These are phyloP conservation scores for Heterotis niloticus DNA, from an alignment of 2,113 vertebrate species.

Conservation along the genomic window DNA sequence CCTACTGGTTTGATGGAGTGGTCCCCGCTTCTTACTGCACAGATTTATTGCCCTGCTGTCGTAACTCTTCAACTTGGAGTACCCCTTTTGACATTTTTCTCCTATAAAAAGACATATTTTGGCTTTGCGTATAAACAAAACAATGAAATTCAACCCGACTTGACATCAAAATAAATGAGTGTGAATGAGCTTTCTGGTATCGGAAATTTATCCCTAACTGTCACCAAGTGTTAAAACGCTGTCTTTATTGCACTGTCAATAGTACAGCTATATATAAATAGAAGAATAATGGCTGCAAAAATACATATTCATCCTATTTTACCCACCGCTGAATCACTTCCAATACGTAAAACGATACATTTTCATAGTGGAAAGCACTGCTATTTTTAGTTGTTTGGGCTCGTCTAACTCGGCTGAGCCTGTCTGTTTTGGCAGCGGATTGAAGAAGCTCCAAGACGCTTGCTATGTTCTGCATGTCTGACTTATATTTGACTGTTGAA, in stretches of 20 bases:
- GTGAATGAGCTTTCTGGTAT: not conserved
- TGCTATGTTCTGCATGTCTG: slow-evolving; percentile 12
- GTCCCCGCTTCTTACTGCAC: not conserved
- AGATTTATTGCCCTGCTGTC: not conserved
- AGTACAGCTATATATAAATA: not conserved
- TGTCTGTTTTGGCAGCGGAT: not conserved
- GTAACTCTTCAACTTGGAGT: no score
- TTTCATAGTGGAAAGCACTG: slow-evolving; percentile 5
- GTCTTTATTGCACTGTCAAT: not conserved
- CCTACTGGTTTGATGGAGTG: not conserved
- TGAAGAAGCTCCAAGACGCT: slow-evolving; percentile 13
- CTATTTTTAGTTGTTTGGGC: not conserved
- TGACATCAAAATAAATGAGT: not conserved
- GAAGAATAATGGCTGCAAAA: not conserved
- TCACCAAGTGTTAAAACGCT: not conserved
- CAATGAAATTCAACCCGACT: not conserved
- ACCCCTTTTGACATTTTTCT: not conserved
- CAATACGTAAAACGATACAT: slow-evolving; percentile 5
- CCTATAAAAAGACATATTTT: not conserved
- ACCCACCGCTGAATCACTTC: not conserved
- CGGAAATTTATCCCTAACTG: not conserved
- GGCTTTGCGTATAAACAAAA: not conserved
- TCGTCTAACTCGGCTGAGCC: not conserved
- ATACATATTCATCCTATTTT: not conserved
- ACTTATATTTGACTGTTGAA: slow-evolving; percentile 13